phyloP scores from a whole-genome alignment of 2,888 invertebrate species.

The Bellardia pandia region DNA sequence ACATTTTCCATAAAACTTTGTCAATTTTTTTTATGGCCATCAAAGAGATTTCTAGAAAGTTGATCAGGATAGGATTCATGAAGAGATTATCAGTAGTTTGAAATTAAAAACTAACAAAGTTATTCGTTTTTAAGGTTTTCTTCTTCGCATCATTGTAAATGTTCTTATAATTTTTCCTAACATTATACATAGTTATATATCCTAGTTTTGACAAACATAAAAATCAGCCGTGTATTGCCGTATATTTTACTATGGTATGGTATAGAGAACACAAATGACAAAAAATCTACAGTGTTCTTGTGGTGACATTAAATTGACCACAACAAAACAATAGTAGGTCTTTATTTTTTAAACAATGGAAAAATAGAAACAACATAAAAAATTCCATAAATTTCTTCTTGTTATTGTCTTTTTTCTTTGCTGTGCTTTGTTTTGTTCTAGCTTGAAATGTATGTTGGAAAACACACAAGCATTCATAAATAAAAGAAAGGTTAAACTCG shows the following conservation, averaged over 20 bases:
- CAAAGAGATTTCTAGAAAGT: too few relatives aligned
- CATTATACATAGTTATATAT: too few relatives aligned
- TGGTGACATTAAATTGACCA: constrained; percentile 71
- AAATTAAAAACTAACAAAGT: too few relatives aligned
- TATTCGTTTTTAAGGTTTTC: too few relatives aligned
- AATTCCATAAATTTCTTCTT: constrained; percentile 51
- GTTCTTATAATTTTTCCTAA: too few relatives aligned
- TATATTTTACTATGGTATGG: constrained; percentile 10
- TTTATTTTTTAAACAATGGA: constrained; percentile 17
- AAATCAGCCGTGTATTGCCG: neutral
- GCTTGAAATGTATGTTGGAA: constrained; percentile 11
- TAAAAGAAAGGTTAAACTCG: neutral
- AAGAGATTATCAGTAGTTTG: too few relatives aligned
- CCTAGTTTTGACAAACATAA: neutral
- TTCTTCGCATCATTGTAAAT: too few relatives aligned
- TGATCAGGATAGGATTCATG: too few relatives aligned
- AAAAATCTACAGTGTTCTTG: constrained; percentile 57
- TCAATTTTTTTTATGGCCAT: too few relatives aligned
- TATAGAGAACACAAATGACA: constrained; percentile 41
- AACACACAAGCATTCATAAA: neutral
- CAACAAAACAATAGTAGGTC: constrained; percentile 64
- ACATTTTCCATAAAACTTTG: too few relatives aligned
- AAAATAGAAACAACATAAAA: constrained; percentile 26
- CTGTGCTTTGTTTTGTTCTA: constrained; percentile 26
- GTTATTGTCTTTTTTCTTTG: constrained; percentile 8